Evolutionary conservation across 1,140 invertebrate genomes (phyloP), one percentile per base, ranked within the genome.

Genomic region (Metaphire vulgaris): DNA sequence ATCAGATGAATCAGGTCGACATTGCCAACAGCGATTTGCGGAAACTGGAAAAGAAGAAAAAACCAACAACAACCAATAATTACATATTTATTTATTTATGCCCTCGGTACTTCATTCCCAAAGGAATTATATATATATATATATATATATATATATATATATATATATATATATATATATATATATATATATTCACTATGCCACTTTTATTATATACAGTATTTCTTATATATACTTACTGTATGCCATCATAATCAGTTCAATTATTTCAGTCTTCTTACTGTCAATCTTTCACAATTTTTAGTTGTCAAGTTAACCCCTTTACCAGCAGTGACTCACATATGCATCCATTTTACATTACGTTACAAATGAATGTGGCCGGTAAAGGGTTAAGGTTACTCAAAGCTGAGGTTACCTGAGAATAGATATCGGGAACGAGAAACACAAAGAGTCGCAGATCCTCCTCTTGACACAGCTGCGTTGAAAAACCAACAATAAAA

Each of bases 371-470:
- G n/a, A n/a, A n/a, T n/a, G n/a, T n/a, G n/a, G n/a, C n/a, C n/a
- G n/a, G n/a, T n/a, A n/a, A n/a, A n/a, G n/a, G n/a, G n/a, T n/a
- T n/a, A n/a, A n/a, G n/a, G n/a, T n/a, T n/a, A n/a, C n/a, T n/a
- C n/a, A n/a, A n/a, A n/a, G n/a, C n/a, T n/a, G n/a, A n/a, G n/a
- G n/a, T 83, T 83, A 86, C 85, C 80, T 86, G 92, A 83, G 90
- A 91, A 83, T 94, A 98, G 69, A 97, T 89, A 83, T 96, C 93
- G 66, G 95, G 93, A 84, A 97, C 89, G 71, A 98, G 87, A 89
- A 41, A 74, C 56, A 56, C 29, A 29, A 74, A 67, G 14, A 74
- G 41, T 32, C 91, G 89, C 30, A 93, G 90, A 88, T 95, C 94
- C 85, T 92, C 91, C 83, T 95, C 91, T 85, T 95, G 93, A 83